Evolutionary conservation across 30 jellyfish, hydroid and myxozoan species (phyloP).

Genomic region (Cassiopea xamachana): DNA sequence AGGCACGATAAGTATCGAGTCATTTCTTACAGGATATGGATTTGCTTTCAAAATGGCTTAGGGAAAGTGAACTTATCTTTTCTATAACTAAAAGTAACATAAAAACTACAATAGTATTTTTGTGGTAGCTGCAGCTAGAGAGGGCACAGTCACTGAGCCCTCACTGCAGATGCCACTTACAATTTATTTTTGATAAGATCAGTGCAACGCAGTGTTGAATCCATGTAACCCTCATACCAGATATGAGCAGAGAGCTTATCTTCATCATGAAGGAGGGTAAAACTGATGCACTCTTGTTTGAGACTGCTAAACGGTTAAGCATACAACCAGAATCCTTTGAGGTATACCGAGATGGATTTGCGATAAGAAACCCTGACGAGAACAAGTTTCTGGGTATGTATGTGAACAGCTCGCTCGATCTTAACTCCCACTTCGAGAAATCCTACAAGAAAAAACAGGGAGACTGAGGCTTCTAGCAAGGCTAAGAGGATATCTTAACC

Average conservation of each 20-base stretch:
- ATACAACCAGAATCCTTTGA: constrained; percentile 50
- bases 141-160: no score
- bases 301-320: constrained; percentile 68
- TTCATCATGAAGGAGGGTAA: constrained; percentile 58
- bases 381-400: constrained; percentile 67
- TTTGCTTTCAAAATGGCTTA: constrained; percentile 55
- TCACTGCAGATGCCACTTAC: no score
- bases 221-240: no score
- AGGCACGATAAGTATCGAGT: constrained; percentile 43
- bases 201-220: no score
- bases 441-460: constrained; percentile 69
- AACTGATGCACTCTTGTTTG: constrained; percentile 60
- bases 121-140: no score
- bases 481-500: constrained; percentile 66
- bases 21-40: constrained; percentile 65
- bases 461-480: constrained; percentile 75
- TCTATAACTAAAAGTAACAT: constrained; percentile 45
- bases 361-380: constrained; percentile 58
- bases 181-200: no score
- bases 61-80: constrained; percentile 64
- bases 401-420: constrained; percentile 43
- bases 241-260: constrained; percentile 2
- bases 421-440: constrained; percentile 65
- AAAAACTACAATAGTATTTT: no score
- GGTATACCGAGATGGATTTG: constrained; percentile 37